These are phyloP conservation scores for Aegithalos caudatus DNA, from an alignment of 2,113 vertebrate genomes.

Conservation along the genomic window DNA sequence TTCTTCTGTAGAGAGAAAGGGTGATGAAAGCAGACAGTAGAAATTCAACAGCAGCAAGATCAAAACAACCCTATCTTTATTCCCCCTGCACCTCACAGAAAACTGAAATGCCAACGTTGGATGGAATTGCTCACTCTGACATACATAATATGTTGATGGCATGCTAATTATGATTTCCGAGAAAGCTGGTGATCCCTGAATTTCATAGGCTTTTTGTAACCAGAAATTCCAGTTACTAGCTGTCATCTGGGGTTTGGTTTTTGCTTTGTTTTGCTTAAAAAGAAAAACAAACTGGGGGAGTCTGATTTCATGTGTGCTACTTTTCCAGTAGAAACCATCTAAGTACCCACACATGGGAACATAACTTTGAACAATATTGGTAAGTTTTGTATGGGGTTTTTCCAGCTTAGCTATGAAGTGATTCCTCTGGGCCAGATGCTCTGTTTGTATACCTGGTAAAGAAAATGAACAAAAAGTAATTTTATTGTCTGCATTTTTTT, in stretches of 20 bases:
- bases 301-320: background rate
- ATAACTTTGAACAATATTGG: background rate
- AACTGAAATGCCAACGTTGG: background rate
- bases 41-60: background rate
- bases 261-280: background rate
- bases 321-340: background rate
- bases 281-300: background rate
- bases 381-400: background rate
- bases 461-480: conserved; percentile 28
- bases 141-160: background rate
- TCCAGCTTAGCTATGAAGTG: background rate
- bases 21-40: conserved; percentile 13
- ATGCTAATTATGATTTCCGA: background rate
- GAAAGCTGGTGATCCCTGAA: background rate
- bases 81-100: background rate
- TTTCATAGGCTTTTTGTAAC: background rate
- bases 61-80: background rate
- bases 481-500: background rate
- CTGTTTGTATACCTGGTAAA: background rate
- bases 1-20: background rate
- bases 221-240: background rate
- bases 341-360: background rate
- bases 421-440: background rate
- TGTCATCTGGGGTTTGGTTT: background rate
- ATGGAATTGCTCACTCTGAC: background rate